These are phyloP conservation scores for Abrostola tripartita DNA, from an alignment of 2,888 invertebrate species.

Conservation along the genomic window DNA sequence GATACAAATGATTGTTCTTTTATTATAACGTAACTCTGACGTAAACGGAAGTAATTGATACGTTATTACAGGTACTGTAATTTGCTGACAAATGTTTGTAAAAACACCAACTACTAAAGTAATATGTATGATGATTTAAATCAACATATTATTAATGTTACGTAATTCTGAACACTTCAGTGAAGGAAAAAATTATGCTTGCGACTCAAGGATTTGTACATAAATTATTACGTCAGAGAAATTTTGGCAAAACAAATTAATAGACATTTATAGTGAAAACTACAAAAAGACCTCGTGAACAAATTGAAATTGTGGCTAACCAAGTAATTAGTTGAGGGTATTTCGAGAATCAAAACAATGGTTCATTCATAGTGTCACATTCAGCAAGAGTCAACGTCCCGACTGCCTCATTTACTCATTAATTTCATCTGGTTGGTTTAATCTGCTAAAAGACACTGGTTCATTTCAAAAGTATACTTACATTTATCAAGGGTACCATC, in stretches of 20 bases:
- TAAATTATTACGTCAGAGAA: neutral
- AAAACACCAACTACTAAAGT: neutral
- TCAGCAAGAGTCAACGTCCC: no score
- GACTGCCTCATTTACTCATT: no score
- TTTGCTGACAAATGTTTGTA: neutral
- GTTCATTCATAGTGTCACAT: no score
- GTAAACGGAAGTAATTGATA: neutral
- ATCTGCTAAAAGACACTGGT: slow-evolving; percentile 37
- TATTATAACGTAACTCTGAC: neutral
- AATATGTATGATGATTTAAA: neutral
- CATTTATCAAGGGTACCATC: neutral
- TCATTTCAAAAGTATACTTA: slow-evolving; percentile 21
- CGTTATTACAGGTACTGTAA: neutral
- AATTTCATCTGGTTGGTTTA: no score
- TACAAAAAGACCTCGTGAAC: no score
- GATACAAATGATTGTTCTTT: neutral
- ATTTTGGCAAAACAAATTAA: neutral
- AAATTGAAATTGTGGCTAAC: no score
- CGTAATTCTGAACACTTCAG: neutral
- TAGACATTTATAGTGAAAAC: no score
- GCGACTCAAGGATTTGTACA: neutral
- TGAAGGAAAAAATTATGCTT: neutral
- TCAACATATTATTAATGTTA: neutral
- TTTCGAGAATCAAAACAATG: no score
- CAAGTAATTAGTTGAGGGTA: no score